Conservation (phyloP, 2,113 vertebrate species). For the Cygnus atratus region DNA sequence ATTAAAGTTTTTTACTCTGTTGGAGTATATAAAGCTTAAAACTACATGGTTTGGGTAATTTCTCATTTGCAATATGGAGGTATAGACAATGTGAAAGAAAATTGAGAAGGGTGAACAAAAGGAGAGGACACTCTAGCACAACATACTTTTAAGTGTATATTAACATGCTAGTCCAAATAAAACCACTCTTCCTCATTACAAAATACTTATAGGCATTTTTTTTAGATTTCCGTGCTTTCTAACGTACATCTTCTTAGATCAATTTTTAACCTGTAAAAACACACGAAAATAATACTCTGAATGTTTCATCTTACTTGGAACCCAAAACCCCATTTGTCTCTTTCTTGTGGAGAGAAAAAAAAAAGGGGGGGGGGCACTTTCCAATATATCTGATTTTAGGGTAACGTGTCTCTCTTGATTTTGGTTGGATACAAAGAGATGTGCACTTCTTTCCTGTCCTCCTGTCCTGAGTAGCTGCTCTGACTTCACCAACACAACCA, state of each 20-base stretch:
- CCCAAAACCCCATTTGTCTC: no score
- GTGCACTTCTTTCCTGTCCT: neutral
- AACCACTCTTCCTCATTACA: neutral
- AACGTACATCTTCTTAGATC: neutral
- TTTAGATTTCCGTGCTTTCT: neutral
- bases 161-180: neutral
- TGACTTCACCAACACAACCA: neutral
- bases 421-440: neutral
- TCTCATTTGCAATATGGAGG: neutral
- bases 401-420: neutral
- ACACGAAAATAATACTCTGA: neutral
- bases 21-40: neutral
- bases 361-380: neutral
- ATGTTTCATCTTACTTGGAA: no score
- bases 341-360: neutral
- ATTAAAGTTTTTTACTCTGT: neutral
- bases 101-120: rapidly evolving
- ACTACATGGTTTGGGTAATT: neutral
- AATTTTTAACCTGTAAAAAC: neutral
- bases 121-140: neutral
- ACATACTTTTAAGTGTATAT: no score
- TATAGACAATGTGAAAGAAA: neutral
- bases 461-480: neutral
- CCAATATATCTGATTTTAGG: neutral
- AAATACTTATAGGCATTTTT: neutral